Evolutionary conservation across 1,140 invertebrate species (phyloP), one percentile per base, ranked within the genome.

Genomic region (Lasioglossum baleicum): DNA sequence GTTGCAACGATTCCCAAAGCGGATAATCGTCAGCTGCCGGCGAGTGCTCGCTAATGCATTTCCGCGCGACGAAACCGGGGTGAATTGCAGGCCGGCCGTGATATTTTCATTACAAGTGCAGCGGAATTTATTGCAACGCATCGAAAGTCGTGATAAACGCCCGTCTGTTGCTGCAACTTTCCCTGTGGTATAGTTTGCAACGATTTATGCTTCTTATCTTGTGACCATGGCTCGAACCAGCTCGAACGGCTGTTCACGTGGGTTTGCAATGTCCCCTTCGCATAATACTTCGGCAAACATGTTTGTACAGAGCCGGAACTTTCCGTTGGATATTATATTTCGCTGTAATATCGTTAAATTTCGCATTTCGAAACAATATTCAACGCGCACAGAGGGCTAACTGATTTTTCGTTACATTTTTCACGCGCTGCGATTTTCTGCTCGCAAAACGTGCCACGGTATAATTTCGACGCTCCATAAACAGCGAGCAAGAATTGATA

Each of bases 131-230:
- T 76, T 51, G n/a, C n/a, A n/a, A 48, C n/a, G 44, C 26, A 17
- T 26, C 15, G 42, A 61, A 42, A 48, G 44, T 53, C 31, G 3
- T 8, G 31, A 20, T 31, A 77, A 77, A 70, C 71, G 22, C 31
- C 7, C 17, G 11, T 44, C 15, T 58, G 67, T 70, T 51, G 40
- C 31, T 10, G 15, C 11, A 51, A 53, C 58, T 71, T 63, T 71
- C 58, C n/a, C 56, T 40, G 20, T 31, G 40, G 74, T 60, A 31
- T 51, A 48, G 61, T 53, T 65, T 35, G 17, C 64, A 1, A 20
- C 48, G 61, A 74, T 64, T 51, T 51, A 35, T 22, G 61, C 42
- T 17, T 31, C 67, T 70, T 77, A 77, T 71, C 75, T 22, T 11
- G 13, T 8, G 42, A 42, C 7, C 65, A 10, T 61, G 17, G 15